phyloP scores from a whole-genome alignment of 2,888 invertebrate species.

The Eupithecia tripunctaria region DNA sequence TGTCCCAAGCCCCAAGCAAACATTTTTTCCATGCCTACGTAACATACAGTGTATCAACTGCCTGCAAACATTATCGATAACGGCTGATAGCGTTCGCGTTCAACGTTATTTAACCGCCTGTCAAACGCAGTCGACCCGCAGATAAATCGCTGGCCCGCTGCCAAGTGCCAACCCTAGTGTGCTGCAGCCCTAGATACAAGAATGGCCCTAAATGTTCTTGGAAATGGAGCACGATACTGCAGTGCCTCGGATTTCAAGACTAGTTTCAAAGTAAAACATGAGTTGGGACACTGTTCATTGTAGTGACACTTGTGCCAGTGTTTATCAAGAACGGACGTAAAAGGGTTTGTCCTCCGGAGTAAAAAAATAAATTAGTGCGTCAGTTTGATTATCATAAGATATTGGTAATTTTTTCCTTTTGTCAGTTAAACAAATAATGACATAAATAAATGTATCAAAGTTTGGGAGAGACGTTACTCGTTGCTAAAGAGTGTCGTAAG shows the following conservation, averaged over 20 bases:
- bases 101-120: constrained; percentile 43
- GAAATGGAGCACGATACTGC: constrained; percentile 1
- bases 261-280: constrained; percentile 2
- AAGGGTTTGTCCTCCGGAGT: too few species aligned
- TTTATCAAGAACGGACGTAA: not conserved
- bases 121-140: constrained; percentile 44
- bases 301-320: not conserved
- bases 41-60: not conserved
- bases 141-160: constrained; percentile 47
- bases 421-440: too few species aligned
- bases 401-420: too few species aligned
- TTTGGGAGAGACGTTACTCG: too few species aligned
- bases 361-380: too few species aligned
- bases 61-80: constrained; percentile 26
- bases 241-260: constrained; percentile 3
- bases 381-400: too few species aligned
- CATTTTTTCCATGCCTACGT: not conserved
- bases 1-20: not conserved
- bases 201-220: constrained; percentile 13
- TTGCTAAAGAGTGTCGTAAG: too few species aligned
- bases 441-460: too few species aligned
- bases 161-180: constrained; percentile 41
- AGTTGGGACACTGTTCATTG: not conserved
- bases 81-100: constrained; percentile 11
- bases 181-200: constrained; percentile 12